These are phyloP conservation scores for Callaeas wilsoni DNA, from an alignment of 2,113 vertebrate species.

Conservation along the genomic window DNA sequence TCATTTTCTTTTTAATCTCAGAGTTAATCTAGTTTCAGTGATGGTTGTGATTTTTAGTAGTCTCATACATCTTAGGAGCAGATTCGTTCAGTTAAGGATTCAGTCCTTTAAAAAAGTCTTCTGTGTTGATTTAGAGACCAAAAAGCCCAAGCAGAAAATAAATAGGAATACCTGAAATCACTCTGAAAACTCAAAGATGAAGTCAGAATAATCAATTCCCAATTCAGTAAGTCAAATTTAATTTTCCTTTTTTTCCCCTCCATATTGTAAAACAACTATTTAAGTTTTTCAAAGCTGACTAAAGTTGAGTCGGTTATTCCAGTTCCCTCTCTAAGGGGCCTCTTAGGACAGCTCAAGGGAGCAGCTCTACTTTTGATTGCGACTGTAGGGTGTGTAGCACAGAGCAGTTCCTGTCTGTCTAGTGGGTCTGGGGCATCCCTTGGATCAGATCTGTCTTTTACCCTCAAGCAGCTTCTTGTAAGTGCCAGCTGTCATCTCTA, in stretches of 20 bases:
- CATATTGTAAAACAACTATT: too few species aligned
- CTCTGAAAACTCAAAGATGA: too few species aligned
- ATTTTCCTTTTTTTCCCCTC: too few species aligned
- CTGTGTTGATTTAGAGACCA: neutral
- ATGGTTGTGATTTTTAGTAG: neutral
- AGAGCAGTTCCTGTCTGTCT: neutral
- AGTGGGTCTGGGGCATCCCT: neutral
- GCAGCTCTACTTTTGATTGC: neutral
- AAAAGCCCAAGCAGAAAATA: too few species aligned
- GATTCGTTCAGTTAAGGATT: neutral
- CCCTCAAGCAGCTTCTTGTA: neutral
- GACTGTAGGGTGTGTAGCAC: neutral
- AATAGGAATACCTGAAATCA: too few species aligned
- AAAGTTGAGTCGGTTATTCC: too few species aligned
- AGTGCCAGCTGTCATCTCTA: rapidly evolving
- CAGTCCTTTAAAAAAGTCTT: neutral
- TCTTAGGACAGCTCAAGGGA: neutral
- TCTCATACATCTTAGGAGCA: neutral
- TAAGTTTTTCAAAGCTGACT: too few species aligned
- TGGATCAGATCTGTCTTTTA: neutral
- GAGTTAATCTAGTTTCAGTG: neutral
- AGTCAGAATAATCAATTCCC: too few species aligned
- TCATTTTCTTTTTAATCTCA: neutral
- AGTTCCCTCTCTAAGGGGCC: too few species aligned
- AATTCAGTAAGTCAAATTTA: too few species aligned